Evolutionary conservation across 2,113 vertebrate species (phyloP).

Genomic region (Cinclus mexicanus): DNA sequence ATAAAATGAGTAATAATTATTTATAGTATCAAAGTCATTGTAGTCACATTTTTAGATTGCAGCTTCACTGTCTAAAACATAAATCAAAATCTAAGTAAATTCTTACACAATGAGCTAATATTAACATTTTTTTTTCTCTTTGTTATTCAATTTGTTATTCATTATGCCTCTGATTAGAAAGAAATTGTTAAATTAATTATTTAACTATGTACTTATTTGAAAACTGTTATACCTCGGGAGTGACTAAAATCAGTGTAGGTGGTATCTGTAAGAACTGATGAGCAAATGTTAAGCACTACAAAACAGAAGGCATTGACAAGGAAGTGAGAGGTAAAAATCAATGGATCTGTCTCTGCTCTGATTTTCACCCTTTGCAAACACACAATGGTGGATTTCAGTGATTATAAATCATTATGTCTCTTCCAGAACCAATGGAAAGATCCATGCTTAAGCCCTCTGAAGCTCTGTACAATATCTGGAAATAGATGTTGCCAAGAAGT

Average conservation of each 20-base stretch:
- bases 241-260: background rate
- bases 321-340: background rate
- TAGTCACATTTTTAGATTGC: background rate
- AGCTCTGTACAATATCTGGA: background rate
- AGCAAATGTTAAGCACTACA: background rate
- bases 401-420: background rate
- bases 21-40: background rate
- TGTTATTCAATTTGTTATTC: background rate
- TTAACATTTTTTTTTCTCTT: background rate
- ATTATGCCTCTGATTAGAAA: background rate
- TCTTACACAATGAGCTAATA: background rate
- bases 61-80: background rate
- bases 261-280: background rate
- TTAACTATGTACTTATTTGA: background rate
- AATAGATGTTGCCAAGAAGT: background rate
- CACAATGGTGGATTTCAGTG: rapidly evolving
- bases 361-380: background rate
- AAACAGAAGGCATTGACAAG: background rate
- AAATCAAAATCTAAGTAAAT: background rate
- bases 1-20: background rate
- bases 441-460: background rate
- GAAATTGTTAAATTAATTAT: background rate
- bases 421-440: background rate
- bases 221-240: background rate
- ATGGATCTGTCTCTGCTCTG: background rate